phyloP scores from a whole-genome alignment of 2,797 vertebrate genomes.

The Bucorvus abyssinicus region DNA sequence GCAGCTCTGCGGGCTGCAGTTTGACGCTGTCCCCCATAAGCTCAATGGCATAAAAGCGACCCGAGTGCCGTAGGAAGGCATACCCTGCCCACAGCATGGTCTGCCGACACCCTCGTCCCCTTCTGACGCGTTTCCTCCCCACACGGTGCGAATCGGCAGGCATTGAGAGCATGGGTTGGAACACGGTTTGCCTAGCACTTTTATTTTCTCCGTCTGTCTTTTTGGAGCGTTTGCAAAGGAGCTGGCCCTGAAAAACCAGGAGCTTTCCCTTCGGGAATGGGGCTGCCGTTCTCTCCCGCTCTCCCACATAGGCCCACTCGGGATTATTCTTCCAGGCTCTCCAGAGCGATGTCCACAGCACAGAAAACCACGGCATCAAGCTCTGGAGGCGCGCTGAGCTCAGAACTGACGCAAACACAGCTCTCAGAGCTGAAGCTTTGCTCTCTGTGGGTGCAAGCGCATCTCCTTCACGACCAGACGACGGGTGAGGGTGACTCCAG shows the following conservation, averaged over 20 bases:
- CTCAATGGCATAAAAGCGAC: accelerated
- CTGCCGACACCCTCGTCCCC: accelerated
- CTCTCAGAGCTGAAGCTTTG: background rate
- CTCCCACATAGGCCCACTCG: background rate
- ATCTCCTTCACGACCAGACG: accelerated
- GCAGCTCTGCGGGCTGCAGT: accelerated
- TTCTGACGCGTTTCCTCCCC: accelerated
- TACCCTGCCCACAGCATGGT: accelerated
- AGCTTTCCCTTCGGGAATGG: background rate
- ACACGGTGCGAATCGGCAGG: accelerated
- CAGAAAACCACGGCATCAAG: background rate
- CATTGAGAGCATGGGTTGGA: background rate
- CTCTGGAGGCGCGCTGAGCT: background rate
- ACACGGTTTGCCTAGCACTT: background rate
- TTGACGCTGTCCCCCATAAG: accelerated
- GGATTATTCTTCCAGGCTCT: background rate
- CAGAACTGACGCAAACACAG: background rate
- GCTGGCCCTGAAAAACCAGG: background rate
- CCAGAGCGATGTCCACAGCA: accelerated
- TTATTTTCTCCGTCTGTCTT: background rate
- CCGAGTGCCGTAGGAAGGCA: no score
- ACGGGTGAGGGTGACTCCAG: background rate
- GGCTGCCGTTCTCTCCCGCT: background rate
- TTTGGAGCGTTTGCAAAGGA: background rate
- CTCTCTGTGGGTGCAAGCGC: background rate